Conservation (phyloP, 2,113 vertebrate species). For the Ceyx cyanopectus region DNA sequence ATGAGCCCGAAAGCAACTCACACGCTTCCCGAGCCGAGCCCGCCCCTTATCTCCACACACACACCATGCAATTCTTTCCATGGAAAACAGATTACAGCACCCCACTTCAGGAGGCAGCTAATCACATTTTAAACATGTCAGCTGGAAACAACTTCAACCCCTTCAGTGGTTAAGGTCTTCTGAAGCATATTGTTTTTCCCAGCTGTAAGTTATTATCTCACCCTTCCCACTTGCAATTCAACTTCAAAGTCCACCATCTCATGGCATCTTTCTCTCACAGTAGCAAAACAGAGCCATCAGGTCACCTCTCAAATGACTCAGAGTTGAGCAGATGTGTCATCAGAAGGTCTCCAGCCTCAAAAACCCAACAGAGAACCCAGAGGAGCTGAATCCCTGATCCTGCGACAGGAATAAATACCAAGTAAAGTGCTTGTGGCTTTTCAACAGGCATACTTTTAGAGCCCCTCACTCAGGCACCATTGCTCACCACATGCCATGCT, state of each 20-base stretch:
- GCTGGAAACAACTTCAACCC: background rate
- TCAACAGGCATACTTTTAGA: background rate
- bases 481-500: accelerated
- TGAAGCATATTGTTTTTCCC: background rate
- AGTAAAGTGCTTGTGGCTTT: background rate
- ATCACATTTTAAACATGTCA: background rate
- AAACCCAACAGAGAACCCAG: background rate
- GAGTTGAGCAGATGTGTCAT: background rate
- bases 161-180: background rate
- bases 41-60: accelerated
- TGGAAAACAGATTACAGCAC: background rate
- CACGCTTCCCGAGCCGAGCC: background rate
- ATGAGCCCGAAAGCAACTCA: background rate
- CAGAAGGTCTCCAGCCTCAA: background rate
- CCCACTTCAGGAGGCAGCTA: background rate
- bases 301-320: background rate
- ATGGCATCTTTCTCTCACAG: background rate
- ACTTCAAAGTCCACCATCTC: background rate
- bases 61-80: background rate
- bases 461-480: background rate
- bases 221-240: background rate
- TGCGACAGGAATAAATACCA: background rate
- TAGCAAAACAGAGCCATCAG: background rate
- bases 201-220: background rate
- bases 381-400: background rate